Conservation (phyloP, 2,888 invertebrate genomes). For the Stenurella melanura region DNA sequence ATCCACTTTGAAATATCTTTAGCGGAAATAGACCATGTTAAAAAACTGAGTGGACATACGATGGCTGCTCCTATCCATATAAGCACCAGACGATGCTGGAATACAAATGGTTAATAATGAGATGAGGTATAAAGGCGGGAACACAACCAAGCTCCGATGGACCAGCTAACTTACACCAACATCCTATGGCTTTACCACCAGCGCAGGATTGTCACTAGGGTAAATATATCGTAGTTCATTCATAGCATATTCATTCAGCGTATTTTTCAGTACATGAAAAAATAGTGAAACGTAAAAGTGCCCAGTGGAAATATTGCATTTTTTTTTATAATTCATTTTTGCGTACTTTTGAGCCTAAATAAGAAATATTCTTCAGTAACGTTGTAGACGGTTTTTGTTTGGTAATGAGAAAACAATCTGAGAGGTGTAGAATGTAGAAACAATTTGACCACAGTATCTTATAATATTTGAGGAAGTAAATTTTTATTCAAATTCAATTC, state of each 20-base stretch:
- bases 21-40: constrained; percentile 70
- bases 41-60: constrained; percentile 70
- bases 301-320: background rate
- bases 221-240: background rate
- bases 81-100: constrained; percentile 71
- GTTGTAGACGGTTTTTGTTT: too few relatives aligned
- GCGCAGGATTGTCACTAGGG: constrained; percentile 12
- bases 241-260: background rate
- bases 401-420: too few relatives aligned
- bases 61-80: constrained; percentile 72
- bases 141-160: constrained; percentile 54
- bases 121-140: constrained; percentile 70
- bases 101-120: constrained; percentile 72
- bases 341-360: background rate
- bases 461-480: too few relatives aligned
- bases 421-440: too few relatives aligned
- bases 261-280: background rate
- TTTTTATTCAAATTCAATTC: too few relatives aligned
- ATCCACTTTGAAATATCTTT: constrained; percentile 69
- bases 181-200: constrained; percentile 33
- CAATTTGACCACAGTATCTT: too few relatives aligned
- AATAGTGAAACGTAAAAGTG: background rate
- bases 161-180: constrained; percentile 44
- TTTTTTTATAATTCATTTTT: background rate
- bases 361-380: too few relatives aligned